Conservation (phyloP, 2,797 vertebrate genomes). For the Morus bassanus region DNA sequence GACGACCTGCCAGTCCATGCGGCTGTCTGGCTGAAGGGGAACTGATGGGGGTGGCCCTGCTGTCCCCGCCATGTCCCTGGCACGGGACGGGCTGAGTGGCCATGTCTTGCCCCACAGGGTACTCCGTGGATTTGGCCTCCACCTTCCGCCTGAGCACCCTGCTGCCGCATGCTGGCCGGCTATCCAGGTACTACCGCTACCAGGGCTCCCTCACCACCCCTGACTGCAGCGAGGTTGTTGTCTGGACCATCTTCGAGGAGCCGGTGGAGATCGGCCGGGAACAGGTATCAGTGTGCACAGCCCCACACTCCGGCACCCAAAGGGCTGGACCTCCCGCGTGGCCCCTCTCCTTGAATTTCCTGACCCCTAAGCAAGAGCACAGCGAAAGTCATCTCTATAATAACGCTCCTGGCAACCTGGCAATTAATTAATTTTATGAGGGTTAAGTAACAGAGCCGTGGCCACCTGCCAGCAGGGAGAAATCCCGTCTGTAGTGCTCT, state of each 20-base stretch:
- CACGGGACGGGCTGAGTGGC: background rate
- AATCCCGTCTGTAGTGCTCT: background rate
- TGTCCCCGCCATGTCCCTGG: accelerated
- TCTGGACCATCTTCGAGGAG: slow-evolving; percentile 87
- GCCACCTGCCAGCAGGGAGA: background rate
- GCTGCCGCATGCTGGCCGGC: slow-evolving; percentile 63
- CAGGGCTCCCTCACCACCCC: slow-evolving; percentile 87
- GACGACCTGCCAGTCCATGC: background rate
- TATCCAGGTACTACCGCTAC: slow-evolving; percentile 84
- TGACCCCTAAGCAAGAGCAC: background rate
- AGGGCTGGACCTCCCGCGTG: background rate
- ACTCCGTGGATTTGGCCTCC: slow-evolving; percentile 35
- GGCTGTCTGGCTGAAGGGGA: background rate
- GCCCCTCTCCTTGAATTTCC: background rate
- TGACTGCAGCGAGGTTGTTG: slow-evolving; percentile 77
- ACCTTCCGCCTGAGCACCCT: slow-evolving; percentile 83
- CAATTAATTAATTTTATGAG: background rate
- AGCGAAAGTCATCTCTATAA: background rate
- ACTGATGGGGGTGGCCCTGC: background rate
- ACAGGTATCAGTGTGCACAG: slow-evolving; percentile 67
- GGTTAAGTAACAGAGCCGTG: background rate
- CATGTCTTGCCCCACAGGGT: background rate
- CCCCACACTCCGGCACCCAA: accelerated
- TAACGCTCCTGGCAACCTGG: background rate
- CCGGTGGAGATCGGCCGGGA: slow-evolving; percentile 77